Conservation (phyloP, 2,888 invertebrate genomes). For the Chrysolina oricalcia region DNA sequence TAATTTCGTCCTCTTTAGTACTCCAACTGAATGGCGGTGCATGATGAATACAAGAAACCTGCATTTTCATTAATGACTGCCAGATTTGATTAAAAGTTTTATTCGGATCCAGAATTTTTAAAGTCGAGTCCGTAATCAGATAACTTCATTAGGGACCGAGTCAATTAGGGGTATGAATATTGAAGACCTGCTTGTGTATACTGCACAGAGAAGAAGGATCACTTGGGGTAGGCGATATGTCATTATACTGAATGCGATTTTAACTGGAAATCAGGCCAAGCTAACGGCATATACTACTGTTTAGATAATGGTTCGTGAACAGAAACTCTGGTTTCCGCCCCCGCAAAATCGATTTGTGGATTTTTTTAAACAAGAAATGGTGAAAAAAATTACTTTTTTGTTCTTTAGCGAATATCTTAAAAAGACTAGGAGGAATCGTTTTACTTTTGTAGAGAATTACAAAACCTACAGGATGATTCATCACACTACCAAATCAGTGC, state of each 20-base stretch:
- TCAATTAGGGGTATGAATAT: slow-evolving; percentile 70
- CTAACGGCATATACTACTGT: too few species aligned
- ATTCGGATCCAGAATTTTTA: slow-evolving; percentile 66
- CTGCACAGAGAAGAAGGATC: neutral
- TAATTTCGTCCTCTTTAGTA: slow-evolving; percentile 62
- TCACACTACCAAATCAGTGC: too few species aligned
- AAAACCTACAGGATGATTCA: too few species aligned
- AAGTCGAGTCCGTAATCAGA: slow-evolving; percentile 67
- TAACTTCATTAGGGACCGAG: slow-evolving; percentile 67
- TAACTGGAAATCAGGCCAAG: too few species aligned
- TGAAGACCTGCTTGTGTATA: slow-evolving; percentile 38
- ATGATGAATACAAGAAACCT: slow-evolving; percentile 57
- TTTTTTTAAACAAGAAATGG: too few species aligned
- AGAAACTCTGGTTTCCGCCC: too few species aligned
- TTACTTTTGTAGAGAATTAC: too few species aligned
- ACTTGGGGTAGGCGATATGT: neutral
- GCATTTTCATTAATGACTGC: slow-evolving; percentile 54
- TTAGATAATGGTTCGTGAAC: too few species aligned
- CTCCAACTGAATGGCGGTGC: slow-evolving; percentile 45
- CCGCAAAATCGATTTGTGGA: too few species aligned
- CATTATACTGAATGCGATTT: neutral
- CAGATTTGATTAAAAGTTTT: slow-evolving; percentile 69
- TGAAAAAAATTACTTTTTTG: too few species aligned
- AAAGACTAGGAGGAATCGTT: too few species aligned
- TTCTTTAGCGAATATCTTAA: too few species aligned